These are phyloP conservation scores for Anastrepha ludens DNA, from an alignment of 1,140 invertebrate genomes.

Conservation along the genomic window DNA sequence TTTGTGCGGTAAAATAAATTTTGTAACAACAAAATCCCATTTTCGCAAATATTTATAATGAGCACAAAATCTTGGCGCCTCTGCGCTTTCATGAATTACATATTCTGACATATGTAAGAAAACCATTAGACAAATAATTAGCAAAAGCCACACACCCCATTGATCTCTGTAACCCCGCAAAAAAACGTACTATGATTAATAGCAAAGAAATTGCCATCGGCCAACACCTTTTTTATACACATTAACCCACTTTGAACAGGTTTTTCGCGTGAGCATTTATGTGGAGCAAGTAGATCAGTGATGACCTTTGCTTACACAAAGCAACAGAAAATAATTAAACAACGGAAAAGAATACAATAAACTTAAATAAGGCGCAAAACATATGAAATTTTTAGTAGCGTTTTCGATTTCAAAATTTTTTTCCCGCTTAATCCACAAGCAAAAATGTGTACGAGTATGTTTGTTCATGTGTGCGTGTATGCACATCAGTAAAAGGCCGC, in stretches of 20 bases:
- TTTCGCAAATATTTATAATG: too few relatives aligned
- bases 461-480: background rate
- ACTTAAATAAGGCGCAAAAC: background rate
- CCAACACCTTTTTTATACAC: background rate
- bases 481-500: constrained; percentile 26
- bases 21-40: too few relatives aligned
- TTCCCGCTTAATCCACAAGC: background rate
- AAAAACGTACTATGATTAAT: constrained; percentile 1
- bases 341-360: background rate
- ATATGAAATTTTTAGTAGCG: background rate
- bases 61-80: too few relatives aligned
- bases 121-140: background rate
- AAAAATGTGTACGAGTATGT: background rate
- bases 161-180: background rate
- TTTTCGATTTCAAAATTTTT: constrained; percentile 34
- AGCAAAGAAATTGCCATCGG: background rate
- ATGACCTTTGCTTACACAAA: background rate
- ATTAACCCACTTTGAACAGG: constrained; percentile 35
- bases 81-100: too few relatives aligned
- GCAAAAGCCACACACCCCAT: background rate
- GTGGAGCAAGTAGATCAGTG: constrained; percentile 26
- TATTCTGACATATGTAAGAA: too few relatives aligned
- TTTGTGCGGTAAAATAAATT: too few relatives aligned
- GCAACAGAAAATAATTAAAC: background rate
- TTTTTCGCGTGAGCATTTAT: constrained; percentile 30